Conservation (phyloP, 2,113 vertebrate genomes). For the Neogale vison region DNA sequence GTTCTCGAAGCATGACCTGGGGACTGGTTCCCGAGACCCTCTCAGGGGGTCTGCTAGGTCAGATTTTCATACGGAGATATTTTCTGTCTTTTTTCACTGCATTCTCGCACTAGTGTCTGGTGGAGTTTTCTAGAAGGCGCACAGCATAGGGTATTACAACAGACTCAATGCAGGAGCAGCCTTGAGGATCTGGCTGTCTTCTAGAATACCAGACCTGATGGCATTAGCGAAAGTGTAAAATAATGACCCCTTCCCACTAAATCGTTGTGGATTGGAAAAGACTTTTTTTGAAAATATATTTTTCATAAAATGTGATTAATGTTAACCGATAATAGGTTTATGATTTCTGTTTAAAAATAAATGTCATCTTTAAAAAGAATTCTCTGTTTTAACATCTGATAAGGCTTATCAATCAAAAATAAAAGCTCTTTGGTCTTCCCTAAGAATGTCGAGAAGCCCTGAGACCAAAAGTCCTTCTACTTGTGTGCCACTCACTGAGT, state of each 20-base stretch:
- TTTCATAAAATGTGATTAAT: not conserved
- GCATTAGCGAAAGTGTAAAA: not conserved
- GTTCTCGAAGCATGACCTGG: not conserved
- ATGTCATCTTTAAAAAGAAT: not conserved
- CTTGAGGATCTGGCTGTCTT: not conserved
- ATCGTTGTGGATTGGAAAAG: not conserved
- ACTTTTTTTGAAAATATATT: not conserved
- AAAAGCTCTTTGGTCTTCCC: not conserved
- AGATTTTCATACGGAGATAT: not conserved
- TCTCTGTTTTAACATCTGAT: not conserved
- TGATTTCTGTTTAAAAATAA: not conserved
- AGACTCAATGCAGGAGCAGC: not conserved
- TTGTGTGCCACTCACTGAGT: not conserved
- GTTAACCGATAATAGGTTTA: not conserved
- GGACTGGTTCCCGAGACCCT: not conserved
- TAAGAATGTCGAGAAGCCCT: not conserved
- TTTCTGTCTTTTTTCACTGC: not conserved
- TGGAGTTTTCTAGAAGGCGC: not conserved
- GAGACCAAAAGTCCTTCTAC: not conserved
- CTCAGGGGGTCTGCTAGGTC: not conserved
- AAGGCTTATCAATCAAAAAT: not conserved
- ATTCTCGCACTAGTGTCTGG: accelerated
- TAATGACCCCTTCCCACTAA: not conserved
- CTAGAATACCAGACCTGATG: no score
- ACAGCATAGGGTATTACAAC: not conserved